Evolutionary conservation across 2,797 vertebrate genomes (phyloP).

Genomic region (Poecilia wingei): DNA sequence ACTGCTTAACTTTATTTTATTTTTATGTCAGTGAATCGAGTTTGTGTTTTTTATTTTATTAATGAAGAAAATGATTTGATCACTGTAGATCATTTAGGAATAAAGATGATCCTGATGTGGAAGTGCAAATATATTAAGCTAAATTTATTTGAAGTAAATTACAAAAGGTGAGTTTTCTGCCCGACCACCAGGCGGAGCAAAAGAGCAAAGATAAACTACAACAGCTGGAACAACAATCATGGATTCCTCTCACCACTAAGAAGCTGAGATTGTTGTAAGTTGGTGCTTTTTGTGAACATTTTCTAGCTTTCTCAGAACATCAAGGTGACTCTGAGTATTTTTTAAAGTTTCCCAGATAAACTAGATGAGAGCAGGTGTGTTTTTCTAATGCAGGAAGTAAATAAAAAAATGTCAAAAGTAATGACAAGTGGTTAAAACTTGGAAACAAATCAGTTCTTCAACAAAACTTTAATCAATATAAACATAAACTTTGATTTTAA

Average conservation of each 20-base stretch:
- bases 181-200: slow-evolving; percentile 81
- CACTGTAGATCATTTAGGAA: not conserved
- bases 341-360: not conserved
- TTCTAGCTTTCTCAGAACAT: not conserved
- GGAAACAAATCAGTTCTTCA: not conserved
- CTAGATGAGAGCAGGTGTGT: not conserved
- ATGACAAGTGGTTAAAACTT: not conserved
- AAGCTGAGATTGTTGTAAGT: not conserved
- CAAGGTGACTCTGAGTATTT: not conserved
- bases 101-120: not conserved
- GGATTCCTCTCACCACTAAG: not conserved
- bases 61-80: not conserved
- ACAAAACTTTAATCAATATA: not conserved
- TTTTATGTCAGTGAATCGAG: not conserved
- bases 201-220: slow-evolving; percentile 24
- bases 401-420: not conserved
- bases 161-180: slow-evolving; percentile 27
- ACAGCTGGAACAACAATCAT: slow-evolving; percentile 43
- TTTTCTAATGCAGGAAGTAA: not conserved
- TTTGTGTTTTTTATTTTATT: not conserved
- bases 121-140: not conserved
- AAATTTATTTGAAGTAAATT: not conserved
- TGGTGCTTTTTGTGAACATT: not conserved
- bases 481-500: not conserved
- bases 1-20: not conserved